Percentiles rank a stretch among this genome's conserved stretches.
Evolutionary conservation across 1,140 invertebrate species (phyloP).

Genomic region (Drosophila azteca): DNA sequence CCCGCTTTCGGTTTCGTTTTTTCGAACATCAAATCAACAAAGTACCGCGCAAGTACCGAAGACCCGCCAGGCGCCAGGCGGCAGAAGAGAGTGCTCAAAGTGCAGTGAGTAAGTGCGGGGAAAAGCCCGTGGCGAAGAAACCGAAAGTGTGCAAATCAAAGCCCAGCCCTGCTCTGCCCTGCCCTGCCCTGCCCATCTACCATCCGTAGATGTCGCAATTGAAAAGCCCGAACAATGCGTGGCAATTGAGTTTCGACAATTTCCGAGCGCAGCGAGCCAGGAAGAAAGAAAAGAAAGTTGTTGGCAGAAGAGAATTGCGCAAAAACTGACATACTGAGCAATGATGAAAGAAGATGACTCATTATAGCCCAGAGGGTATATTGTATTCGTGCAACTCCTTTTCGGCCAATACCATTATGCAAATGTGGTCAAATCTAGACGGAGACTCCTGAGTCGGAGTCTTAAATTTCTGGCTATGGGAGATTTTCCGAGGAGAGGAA

Average conservation of each 20-base stretch:
- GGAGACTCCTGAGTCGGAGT: not conserved
- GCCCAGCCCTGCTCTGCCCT: constrained; percentile 1
- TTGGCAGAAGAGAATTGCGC: constrained; percentile 51
- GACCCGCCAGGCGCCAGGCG: not conserved
- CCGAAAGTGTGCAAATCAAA: constrained; percentile 74
- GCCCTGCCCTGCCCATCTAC: no score
- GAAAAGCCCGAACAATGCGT: constrained; percentile 59
- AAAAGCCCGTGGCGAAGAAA: constrained; percentile 34
- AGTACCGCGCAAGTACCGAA: not conserved
- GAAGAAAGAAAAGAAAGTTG: constrained; percentile 73
- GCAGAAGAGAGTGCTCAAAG: constrained; percentile 29
- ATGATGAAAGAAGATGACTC: constrained; percentile 33
- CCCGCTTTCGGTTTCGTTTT: constrained; percentile 57
- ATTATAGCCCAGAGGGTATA: constrained; percentile 5
- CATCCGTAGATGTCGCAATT: constrained; percentile 42
- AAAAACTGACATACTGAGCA: constrained; percentile 46
- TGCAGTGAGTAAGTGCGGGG: constrained; percentile 42
- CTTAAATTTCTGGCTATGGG: not conserved
- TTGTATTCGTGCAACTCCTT: no score
- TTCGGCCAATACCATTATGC: no score
- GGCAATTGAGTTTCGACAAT: constrained; percentile 57
- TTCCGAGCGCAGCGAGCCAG: constrained; percentile 66
- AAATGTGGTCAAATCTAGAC: no score
- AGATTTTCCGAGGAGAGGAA: constrained; percentile 1
- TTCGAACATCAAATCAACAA: not conserved